Percentiles rank a stretch among this genome's conserved stretches.
These are phyloP conservation scores for Helicoverpa zea DNA, from an alignment of 1,140 invertebrate species.

Conservation along the genomic window DNA sequence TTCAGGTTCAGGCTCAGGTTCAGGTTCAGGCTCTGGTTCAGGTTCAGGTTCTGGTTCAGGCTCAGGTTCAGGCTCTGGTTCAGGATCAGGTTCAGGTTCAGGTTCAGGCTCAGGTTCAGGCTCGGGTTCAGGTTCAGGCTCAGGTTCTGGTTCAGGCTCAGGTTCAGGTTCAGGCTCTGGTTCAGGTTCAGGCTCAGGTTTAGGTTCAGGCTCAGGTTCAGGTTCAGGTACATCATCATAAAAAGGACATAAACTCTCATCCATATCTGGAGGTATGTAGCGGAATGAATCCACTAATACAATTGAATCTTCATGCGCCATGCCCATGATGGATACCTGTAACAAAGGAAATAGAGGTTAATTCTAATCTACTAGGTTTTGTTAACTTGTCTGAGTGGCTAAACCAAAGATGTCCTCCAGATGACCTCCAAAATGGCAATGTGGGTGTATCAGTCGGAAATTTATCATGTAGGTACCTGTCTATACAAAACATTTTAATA, in stretches of 20 bases:
- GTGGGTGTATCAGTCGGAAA: too few species aligned
- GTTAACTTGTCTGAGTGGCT: too few species aligned
- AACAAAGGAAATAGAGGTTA: slow-evolving; percentile 41
- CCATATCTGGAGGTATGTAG: slow-evolving; percentile 50
- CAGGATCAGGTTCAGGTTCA: background rate
- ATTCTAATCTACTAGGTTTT: background rate
- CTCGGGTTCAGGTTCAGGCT: background rate
- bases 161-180: background rate
- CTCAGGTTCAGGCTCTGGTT: background rate
- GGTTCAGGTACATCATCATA: slow-evolving; percentile 39
- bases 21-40: background rate
- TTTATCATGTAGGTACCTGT: too few species aligned
- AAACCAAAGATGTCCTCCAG: too few species aligned
- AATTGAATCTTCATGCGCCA: slow-evolving; percentile 34
- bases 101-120: background rate
- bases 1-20: background rate
- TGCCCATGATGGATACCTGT: slow-evolving; percentile 55
- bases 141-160: background rate
- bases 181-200: background rate
- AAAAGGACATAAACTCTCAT: slow-evolving; percentile 47
- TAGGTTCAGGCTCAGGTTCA: background rate
- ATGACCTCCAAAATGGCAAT: too few species aligned
- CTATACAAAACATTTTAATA: too few species aligned
- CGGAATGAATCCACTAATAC: slow-evolving; percentile 56
- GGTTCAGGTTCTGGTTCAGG: background rate